Conservation (phyloP, 2,797 vertebrate species). For the Spatula versicolor region DNA sequence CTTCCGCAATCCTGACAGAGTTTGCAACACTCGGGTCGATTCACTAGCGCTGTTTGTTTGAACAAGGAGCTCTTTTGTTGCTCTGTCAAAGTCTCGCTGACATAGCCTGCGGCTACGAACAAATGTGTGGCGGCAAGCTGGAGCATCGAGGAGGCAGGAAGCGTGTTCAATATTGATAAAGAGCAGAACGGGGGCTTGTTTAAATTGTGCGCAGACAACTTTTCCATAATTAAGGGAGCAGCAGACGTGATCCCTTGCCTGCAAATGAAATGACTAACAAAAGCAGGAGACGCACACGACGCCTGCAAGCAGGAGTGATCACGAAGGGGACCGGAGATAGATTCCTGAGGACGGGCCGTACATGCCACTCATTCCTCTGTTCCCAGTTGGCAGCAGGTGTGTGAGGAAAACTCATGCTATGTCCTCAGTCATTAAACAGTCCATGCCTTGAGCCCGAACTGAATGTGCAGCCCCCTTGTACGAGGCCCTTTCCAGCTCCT, state of each 20-base stretch:
- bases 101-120: slow-evolving; percentile 67
- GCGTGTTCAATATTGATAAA: slow-evolving; percentile 62
- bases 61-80: slow-evolving; percentile 16
- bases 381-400: neutral
- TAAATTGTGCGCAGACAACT: slow-evolving; percentile 45
- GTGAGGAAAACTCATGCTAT: accelerated
- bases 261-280: neutral
- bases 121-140: slow-evolving; percentile 61
- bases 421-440: neutral
- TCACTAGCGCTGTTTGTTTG: neutral
- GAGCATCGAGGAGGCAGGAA: slow-evolving; percentile 34
- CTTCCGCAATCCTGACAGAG: accelerated
- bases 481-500: neutral
- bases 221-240: slow-evolving; percentile 47
- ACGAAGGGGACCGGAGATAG: neutral
- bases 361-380: accelerated
- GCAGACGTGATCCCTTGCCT: neutral
- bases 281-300: neutral
- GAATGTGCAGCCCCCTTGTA: neutral
- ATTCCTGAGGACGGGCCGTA: neutral
- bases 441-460: neutral
- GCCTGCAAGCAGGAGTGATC: neutral
- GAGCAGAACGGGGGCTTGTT: slow-evolving; percentile 39
- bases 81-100: slow-evolving; percentile 52
- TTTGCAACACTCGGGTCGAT: neutral